A percentile compares a stretch with the other conserved stretches of the same genome.
Evolutionary conservation across 1,140 invertebrate genomes (phyloP).

Genomic region (Gryon sp.): DNA sequence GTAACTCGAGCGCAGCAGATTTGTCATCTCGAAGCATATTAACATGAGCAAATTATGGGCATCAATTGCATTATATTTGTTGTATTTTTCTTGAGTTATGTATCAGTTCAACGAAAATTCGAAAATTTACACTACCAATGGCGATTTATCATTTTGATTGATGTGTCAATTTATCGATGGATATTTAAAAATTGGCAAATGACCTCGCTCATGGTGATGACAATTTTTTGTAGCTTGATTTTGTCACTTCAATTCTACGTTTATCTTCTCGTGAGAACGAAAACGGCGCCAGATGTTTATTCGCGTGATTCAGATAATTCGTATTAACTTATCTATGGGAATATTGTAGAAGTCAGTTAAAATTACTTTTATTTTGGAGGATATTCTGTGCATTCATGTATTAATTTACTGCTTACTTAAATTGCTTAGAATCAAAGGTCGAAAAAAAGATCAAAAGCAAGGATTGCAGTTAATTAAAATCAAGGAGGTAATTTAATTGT

Average conservation of each 20-base stretch:
- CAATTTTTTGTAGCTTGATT: conserved; percentile 14
- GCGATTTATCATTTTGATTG: conserved; percentile 44
- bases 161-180: conserved; percentile 26
- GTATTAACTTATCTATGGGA: no score
- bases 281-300: conserved; percentile 12
- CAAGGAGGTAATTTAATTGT: no score
- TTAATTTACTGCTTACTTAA: no score
- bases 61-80: no score
- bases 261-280: neutral
- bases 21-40: conserved; percentile 26
- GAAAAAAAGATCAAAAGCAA: no score
- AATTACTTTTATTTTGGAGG: no score
- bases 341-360: no score
- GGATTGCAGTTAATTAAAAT: no score
- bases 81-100: no score
- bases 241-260: no score
- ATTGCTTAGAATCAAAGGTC: no score
- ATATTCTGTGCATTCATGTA: no score
- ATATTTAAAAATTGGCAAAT: conserved; percentile 25
- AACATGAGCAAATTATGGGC: conserved; percentile 21
- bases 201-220: neutral
- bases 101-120: neutral
- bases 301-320: conserved; percentile 18
- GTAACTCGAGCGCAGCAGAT: conserved; percentile 12
- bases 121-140: conserved; percentile 38